Base-by-base conservation (phyloP, 2,888 invertebrate genomes). In the Pteria penguin region DNA sequence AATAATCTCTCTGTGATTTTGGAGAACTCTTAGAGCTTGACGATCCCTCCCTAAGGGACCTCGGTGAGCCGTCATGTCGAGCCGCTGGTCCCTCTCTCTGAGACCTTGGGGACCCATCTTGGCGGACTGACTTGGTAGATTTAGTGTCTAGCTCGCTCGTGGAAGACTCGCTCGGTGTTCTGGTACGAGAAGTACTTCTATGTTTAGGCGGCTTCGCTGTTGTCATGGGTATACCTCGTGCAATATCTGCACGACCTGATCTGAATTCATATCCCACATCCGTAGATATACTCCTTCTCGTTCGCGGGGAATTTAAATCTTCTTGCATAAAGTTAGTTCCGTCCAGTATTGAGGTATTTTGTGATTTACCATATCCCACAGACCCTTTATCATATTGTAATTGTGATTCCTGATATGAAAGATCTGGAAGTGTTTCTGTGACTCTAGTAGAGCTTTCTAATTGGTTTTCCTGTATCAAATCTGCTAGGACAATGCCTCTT, bases 121-220 rank as follows among this genome's bases (percentile, higher is more conserved):
- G 70, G 24, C 75, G 67, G 27, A 78, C n/a, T 22, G 67, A 72
- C 61, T 82, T 84, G 8, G 80, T 80, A 31, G 81, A 82, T 27
- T 75, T 69, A 33, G 77, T 72, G 69, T 85, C 86, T 29, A 82
- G 81, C 65, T 88, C 89, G 52, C 86, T 84, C 8, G 87, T 75
- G 29, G 87, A 87, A n/a, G 88, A 88, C 67, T 89, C 87, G 72
- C 89, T 87, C 24, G 86, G 81, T 29, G 88, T 86, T 11, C 87
- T 78, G 11, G 81, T 78, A 57, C 83, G 80, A 33, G 85, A 81
- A 57, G 72, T 83, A 69, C 85, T 84, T 52, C 85, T 76, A 73
- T 86, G 82, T 31, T 82, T 77, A 1, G 88, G 88, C 5, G 89
- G 88, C 62, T 87, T 86, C 4, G 79, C 79, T 29, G 57, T 66